These are phyloP conservation scores for Terrapene triunguis DNA, from an alignment of 2,113 vertebrate genomes.

Conservation along the genomic window DNA sequence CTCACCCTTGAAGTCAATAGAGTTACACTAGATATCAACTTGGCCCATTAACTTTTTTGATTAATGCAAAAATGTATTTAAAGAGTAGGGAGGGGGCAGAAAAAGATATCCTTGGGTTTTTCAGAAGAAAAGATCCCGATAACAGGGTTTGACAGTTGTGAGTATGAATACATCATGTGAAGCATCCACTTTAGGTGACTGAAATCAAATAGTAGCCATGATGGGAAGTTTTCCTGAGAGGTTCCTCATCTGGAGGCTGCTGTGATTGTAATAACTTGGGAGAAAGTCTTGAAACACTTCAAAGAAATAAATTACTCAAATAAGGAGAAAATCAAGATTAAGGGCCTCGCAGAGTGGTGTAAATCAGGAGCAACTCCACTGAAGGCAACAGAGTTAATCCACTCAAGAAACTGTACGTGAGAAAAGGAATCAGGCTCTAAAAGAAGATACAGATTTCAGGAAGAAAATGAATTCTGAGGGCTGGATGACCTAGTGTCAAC, in stretches of 20 bases:
- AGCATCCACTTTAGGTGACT: not conserved
- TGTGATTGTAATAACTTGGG: accelerated
- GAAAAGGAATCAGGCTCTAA: not conserved
- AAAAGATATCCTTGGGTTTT: not conserved
- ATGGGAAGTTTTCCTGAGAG: not conserved
- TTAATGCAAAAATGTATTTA: not conserved
- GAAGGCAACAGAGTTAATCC: not conserved
- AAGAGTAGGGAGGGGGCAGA: not conserved
- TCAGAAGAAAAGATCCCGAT: not conserved
- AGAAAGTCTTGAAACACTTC: accelerated
- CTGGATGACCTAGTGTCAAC: not conserved
- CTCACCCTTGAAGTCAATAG: not conserved
- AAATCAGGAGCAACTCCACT: not conserved
- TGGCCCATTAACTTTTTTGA: not conserved
- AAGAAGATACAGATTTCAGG: not conserved
- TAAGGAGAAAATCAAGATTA: not conserved
- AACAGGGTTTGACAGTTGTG: accelerated
- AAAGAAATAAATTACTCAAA: not conserved
- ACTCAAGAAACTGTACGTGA: not conserved
- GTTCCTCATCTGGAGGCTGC: not conserved
- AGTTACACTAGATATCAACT: not conserved
- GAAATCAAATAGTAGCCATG: not conserved
- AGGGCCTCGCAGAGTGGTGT: not conserved
- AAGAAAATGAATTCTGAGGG: not conserved
- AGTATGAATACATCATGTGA: accelerated